Evolutionary conservation across 2,113 vertebrate genomes (phyloP).

Genomic region (Eurypyga helias): DNA sequence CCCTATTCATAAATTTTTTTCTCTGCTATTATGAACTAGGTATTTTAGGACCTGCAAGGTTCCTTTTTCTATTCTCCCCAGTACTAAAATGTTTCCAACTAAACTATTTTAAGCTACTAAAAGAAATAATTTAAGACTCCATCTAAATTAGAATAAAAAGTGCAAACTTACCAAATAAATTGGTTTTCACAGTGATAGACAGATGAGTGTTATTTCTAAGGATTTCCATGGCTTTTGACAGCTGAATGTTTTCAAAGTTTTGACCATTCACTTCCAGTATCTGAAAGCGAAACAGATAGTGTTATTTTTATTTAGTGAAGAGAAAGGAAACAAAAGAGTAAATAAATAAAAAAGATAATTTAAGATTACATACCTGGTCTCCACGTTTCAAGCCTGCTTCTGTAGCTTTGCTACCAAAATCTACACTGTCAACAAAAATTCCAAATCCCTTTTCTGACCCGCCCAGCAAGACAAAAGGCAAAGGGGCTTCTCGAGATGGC

Average conservation of each 20-base stretch:
- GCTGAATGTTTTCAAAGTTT: constrained; percentile 98
- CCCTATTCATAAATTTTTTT: background rate
- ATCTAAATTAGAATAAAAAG: background rate
- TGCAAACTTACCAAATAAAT: constrained; percentile 89
- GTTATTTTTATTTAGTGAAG: background rate
- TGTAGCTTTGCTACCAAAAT: constrained; percentile 92
- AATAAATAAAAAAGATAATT: background rate
- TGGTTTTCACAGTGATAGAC: constrained; percentile 99
- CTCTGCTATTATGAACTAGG: background rate
- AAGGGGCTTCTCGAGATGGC: constrained; percentile 91
- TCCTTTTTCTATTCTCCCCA: background rate
- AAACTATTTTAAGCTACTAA: background rate
- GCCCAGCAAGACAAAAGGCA: constrained; percentile 93
- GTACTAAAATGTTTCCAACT: background rate
- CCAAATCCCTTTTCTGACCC: constrained; percentile 96
- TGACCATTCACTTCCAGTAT: constrained; percentile 98
- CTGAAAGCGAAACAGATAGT: constrained; percentile 70
- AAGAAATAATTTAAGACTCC: background rate
- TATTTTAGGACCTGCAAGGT: background rate
- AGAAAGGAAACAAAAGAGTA: background rate
- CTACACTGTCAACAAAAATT: constrained; percentile 95
- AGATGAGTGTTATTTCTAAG: constrained; percentile 98
- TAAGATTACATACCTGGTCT: constrained; percentile 85
- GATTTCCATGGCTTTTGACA: constrained; percentile 97
- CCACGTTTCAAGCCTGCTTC: constrained; percentile 95